A percentile compares a stretch with the other conserved stretches of the same genome.
phyloP scores from a whole-genome alignment of 1,140 invertebrate species.

The Habropoda laboriosa region DNA sequence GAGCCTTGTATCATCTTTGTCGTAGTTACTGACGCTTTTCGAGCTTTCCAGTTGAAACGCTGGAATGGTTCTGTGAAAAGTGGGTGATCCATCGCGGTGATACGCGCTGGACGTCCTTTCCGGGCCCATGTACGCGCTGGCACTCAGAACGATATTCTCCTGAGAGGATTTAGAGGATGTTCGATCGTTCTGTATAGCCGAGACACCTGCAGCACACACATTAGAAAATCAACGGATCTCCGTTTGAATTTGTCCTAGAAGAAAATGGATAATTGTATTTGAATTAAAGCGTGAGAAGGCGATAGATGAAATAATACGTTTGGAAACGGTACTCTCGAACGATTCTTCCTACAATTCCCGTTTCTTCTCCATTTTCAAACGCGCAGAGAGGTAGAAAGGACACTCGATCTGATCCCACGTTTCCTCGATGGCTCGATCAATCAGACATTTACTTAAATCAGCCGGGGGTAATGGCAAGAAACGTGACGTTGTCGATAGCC shows the following conservation, averaged over 20 bases:
- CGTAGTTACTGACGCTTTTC: constrained; percentile 57
- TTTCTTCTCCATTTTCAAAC: neutral
- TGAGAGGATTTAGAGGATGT: constrained; percentile 66
- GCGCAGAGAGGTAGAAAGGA: neutral
- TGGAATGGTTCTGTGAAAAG: constrained; percentile 68
- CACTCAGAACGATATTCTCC: constrained; percentile 72
- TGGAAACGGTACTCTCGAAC: constrained; percentile 37
- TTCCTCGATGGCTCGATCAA: neutral
- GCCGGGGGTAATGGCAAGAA: constrained; percentile 6
- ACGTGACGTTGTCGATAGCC: constrained; percentile 20
- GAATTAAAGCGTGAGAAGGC: constrained; percentile 43
- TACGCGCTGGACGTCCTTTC: constrained; percentile 68
- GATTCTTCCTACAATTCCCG: constrained; percentile 3
- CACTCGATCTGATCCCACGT: neutral
- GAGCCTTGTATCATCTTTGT: constrained; percentile 47
- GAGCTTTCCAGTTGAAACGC: constrained; percentile 74
- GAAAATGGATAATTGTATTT: constrained; percentile 40
- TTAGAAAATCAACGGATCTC: neutral
- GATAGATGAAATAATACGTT: constrained; percentile 42
- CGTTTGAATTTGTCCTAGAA: neutral
- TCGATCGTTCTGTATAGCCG: constrained; percentile 75
- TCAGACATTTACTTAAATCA: neutral
- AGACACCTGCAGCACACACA: constrained; percentile 53
- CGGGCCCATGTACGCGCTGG: constrained; percentile 67
- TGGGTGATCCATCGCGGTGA: constrained; percentile 49